A percentile compares a stretch with the other conserved stretches of the same genome.
Conservation (phyloP, 1,140 invertebrate genomes). For the Philotrypesis tridentata region DNA sequence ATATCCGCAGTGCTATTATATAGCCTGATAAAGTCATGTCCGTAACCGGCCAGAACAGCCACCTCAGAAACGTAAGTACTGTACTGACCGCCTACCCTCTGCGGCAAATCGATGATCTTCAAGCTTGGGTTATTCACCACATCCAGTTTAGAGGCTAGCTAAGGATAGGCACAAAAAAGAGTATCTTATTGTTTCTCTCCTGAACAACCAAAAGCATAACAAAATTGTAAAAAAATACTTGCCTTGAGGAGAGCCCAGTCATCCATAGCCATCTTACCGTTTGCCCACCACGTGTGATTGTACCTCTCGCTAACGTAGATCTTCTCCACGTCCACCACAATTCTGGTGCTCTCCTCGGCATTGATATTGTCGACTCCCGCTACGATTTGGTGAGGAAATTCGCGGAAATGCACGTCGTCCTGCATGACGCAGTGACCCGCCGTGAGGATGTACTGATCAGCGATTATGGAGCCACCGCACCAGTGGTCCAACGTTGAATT, state of each 20-base stretch:
- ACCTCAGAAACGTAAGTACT: neutral
- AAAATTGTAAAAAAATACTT: no score
- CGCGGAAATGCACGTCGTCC: neutral
- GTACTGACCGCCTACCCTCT: neutral
- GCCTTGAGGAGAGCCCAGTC: neutral
- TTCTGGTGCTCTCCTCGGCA: neutral
- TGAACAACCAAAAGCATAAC: no score
- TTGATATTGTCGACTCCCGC: neutral
- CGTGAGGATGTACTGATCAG: slow-evolving; percentile 66
- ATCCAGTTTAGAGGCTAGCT: neutral
- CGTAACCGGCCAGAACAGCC: neutral
- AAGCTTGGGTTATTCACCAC: neutral
- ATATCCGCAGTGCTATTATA: neutral
- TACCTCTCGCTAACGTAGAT: neutral
- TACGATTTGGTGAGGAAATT: neutral
- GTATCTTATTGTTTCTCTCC: no score
- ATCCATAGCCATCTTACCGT: neutral
- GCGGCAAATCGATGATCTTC: neutral
- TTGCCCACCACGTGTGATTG: neutral
- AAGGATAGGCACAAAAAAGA: neutral
- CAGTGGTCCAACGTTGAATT: slow-evolving; percentile 36
- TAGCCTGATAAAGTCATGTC: neutral
- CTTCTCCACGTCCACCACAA: neutral
- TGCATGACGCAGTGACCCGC: slow-evolving; percentile 70
- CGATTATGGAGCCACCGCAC: slow-evolving; percentile 70